A percentile compares a stretch with the other conserved stretches of the same genome.
Conservation (phyloP, 2,113 vertebrate genomes). For the Epinephelus moara region DNA sequence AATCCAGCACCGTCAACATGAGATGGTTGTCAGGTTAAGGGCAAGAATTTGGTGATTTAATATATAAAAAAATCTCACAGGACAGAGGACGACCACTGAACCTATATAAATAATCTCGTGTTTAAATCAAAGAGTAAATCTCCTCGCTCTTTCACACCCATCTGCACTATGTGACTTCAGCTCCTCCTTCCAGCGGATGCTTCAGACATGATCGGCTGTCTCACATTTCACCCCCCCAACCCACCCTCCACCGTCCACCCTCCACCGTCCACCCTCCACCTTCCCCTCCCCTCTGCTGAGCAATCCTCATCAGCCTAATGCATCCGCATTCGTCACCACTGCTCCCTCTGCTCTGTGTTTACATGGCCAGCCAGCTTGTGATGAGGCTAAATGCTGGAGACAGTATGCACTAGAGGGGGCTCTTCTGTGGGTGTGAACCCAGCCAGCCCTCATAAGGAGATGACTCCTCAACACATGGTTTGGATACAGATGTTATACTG, state of each 20-base stretch:
- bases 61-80: neutral
- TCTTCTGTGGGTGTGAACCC: conserved; percentile 37
- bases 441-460: conserved; percentile 13
- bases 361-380: conserved; percentile 35
- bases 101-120: neutral
- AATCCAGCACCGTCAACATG: neutral
- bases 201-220: conserved; percentile 49
- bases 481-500: conserved; percentile 6
- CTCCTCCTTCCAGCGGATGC: conserved; percentile 56
- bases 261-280: neutral
- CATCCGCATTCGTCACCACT: conserved; percentile 64
- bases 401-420: conserved; percentile 56
- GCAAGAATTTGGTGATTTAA: neutral
- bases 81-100: neutral
- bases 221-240: conserved; percentile 64
- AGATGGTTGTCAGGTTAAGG: neutral
- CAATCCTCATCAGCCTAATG: conserved; percentile 37
- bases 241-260: neutral
- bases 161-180: conserved; percentile 36
- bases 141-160: conserved; percentile 45
- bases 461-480: conserved; percentile 48
- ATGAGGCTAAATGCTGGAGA: neutral
- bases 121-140: conserved; percentile 39
- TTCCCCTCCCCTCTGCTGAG: conserved; percentile 6
- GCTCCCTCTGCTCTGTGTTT: conserved; percentile 45